Evolutionary conservation across 2,888 invertebrate species (phyloP).

Genomic region (Salpingus planirostris): DNA sequence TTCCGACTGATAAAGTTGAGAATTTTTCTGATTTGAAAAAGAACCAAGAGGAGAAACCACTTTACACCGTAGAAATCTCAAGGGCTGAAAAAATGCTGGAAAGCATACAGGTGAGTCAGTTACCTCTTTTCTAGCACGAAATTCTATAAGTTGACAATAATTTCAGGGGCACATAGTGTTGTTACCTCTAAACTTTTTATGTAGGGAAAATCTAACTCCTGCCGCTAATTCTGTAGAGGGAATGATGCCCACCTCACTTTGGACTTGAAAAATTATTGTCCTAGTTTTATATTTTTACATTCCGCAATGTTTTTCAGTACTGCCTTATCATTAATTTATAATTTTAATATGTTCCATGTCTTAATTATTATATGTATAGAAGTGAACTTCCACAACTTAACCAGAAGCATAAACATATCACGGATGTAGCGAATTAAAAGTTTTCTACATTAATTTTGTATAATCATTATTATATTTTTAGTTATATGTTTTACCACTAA

Average conservation of each 20-base stretch:
- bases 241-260: conserved; percentile 83
- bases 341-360: too few species aligned
- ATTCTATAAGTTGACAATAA: not conserved
- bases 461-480: too few species aligned
- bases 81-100: conserved; percentile 64
- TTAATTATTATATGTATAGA: too few species aligned
- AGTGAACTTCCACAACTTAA: too few species aligned
- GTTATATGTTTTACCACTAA: too few species aligned
- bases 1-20: conserved; percentile 77
- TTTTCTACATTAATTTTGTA: too few species aligned
- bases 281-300: too few species aligned
- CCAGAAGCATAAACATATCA: too few species aligned
- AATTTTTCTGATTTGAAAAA: conserved; percentile 68
- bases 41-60: conserved; percentile 63
- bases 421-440: too few species aligned
- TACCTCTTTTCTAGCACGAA: conserved; percentile 2
- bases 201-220: conserved; percentile 77
- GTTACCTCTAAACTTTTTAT: conserved; percentile 83
- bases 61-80: conserved; percentile 65
- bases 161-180: conserved; percentile 77
- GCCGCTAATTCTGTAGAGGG: conserved; percentile 79
- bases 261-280: too few species aligned
- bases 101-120: conserved; percentile 54
- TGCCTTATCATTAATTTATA: too few species aligned
- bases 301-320: too few species aligned